These are phyloP conservation scores for Wasmannia auropunctata DNA, from an alignment of 1,140 invertebrate species.

Conservation along the genomic window DNA sequence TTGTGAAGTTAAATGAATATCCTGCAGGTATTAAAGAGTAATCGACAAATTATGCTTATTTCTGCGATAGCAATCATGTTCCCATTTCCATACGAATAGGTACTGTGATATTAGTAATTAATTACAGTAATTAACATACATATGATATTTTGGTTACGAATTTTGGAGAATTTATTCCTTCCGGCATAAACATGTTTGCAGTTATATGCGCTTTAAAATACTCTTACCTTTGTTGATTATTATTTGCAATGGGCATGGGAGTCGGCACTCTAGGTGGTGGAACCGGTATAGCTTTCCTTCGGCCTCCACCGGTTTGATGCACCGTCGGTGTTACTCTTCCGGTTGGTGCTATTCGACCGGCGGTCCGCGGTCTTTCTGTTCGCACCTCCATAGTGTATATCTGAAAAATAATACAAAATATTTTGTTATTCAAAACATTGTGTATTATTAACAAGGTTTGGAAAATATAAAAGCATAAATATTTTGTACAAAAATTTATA, in stretches of 20 bases:
- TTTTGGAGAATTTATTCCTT: background rate
- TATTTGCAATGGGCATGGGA: conserved; percentile 82
- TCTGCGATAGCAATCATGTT: background rate
- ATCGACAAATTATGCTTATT: background rate
- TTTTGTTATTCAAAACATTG: conserved; percentile 1
- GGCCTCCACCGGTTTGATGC: conserved; percentile 80
- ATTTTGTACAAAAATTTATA: background rate
- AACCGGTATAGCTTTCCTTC: conserved; percentile 83
- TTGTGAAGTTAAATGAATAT: background rate
- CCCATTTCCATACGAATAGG: background rate
- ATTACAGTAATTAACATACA: background rate
- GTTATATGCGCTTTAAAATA: conserved; percentile 23
- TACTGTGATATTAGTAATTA: background rate
- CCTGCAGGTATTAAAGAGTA: background rate
- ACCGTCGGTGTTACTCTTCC: conserved; percentile 81
- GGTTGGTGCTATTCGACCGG: conserved; percentile 81
- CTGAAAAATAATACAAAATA: conserved; percentile 62
- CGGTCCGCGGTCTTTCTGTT: conserved; percentile 81
- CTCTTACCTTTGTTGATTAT: conserved; percentile 81
- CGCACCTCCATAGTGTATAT: conserved; percentile 80
- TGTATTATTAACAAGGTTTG: background rate
- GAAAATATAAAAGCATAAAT: background rate
- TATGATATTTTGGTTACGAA: background rate
- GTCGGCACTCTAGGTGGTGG: conserved; percentile 83
- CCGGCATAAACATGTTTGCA: background rate